Conservation (phyloP, 2,113 vertebrate species). For the Sceloporus undulatus region DNA sequence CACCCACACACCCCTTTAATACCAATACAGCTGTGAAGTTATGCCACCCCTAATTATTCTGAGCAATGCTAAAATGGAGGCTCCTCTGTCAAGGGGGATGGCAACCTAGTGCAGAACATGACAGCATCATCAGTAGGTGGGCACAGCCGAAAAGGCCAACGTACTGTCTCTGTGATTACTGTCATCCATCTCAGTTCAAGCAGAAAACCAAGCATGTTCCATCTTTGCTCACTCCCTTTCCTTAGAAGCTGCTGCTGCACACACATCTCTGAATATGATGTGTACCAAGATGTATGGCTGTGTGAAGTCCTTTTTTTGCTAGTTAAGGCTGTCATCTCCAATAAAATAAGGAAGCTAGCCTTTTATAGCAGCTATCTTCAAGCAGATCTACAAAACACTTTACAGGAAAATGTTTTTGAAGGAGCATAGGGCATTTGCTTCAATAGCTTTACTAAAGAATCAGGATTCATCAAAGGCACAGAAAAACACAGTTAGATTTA, state of each 20-base stretch:
- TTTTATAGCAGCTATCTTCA: conserved; percentile 15
- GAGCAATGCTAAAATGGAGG: conserved; percentile 66
- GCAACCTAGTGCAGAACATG: conserved; percentile 69
- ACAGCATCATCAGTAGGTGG: conserved; percentile 80
- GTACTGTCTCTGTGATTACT: conserved; percentile 72
- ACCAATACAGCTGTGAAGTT: conserved; percentile 64
- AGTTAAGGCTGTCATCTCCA: conserved; percentile 1
- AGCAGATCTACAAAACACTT: not conserved
- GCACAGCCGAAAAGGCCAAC: conserved; percentile 77
- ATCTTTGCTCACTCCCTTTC: conserved; percentile 42
- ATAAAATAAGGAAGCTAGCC: conserved; percentile 28
- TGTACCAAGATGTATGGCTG: not conserved
- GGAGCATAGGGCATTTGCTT: not conserved
- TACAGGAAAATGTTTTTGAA: not conserved
- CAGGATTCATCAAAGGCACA: not conserved
- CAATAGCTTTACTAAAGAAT: not conserved
- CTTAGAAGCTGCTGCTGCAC: conserved; percentile 6
- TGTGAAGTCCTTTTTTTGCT: conserved; percentile 51
- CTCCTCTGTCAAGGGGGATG: conserved; percentile 68
- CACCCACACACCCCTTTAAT: conserved; percentile 40
- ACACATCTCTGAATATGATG: conserved; percentile 33
- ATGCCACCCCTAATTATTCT: conserved; percentile 70
- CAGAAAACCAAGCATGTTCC: conserved; percentile 59
- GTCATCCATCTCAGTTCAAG: conserved; percentile 73
- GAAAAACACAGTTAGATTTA: not conserved